Percentiles rank a stretch among this genome's conserved stretches.
Evolutionary conservation across 2,113 vertebrate genomes (phyloP).

Genomic region (Lates calcarifer): DNA sequence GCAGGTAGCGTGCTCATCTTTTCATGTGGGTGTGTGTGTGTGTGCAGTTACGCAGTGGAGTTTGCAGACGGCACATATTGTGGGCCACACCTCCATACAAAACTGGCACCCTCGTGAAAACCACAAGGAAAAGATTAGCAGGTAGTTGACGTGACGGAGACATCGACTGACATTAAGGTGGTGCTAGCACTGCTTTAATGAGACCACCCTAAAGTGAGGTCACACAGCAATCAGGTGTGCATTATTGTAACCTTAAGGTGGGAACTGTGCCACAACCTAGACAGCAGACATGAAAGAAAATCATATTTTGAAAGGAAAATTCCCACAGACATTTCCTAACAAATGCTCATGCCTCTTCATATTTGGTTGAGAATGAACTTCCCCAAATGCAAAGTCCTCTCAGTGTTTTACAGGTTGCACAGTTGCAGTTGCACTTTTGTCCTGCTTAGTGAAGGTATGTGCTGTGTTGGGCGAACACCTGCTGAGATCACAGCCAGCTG

Average conservation of each 20-base stretch:
- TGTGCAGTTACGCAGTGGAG: neutral
- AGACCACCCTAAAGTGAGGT: conserved; percentile 42
- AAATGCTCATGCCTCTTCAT: neutral
- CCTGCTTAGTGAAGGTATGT: neutral
- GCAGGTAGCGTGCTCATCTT: neutral
- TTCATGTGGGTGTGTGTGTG: neutral
- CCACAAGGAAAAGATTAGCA: conserved; percentile 83
- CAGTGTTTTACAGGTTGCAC: neutral
- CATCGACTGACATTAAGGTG: conserved; percentile 6
- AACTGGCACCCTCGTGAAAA: conserved; percentile 70
- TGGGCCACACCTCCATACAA: conserved; percentile 23
- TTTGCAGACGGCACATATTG: neutral
- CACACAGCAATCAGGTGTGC: neutral
- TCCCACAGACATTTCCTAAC: neutral
- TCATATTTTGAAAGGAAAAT: neutral
- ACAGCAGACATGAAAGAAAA: neutral
- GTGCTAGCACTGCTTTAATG: conserved; percentile 15
- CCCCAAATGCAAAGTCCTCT: neutral
- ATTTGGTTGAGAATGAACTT: neutral
- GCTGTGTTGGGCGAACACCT: conserved; percentile 22
- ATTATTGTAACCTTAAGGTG: neutral
- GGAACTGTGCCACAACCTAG: neutral
- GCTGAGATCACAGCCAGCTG: conserved; percentile 54
- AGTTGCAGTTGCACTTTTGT: conserved; percentile 30
- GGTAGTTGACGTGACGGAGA: conserved; percentile 27